Evolutionary conservation across 2,113 vertebrate genomes (phyloP).

Genomic region (Ranitomeya imitator): DNA sequence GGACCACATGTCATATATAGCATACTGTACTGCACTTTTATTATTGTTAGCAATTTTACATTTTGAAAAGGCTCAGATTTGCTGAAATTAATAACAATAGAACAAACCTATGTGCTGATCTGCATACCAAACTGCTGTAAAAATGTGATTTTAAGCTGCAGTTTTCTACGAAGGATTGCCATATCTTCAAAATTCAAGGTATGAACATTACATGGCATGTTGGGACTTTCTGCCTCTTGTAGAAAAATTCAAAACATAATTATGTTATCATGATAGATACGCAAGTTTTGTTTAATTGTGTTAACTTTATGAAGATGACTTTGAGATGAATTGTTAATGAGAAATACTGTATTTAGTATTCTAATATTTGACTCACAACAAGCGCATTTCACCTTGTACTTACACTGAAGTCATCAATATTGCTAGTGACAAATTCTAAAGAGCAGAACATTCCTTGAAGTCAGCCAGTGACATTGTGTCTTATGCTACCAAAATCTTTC

Average conservation of each 20-base stretch:
- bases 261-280: background rate
- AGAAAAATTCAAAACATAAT: background rate
- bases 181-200: no score
- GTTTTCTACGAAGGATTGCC: no score
- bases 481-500: slow-evolving; percentile 48
- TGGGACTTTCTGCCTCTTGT: no score
- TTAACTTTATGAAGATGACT: background rate
- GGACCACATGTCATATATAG: no score
- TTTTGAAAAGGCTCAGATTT: no score
- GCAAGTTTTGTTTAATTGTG: background rate
- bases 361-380: background rate
- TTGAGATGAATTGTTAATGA: background rate
- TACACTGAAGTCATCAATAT: slow-evolving; percentile 47
- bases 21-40: no score
- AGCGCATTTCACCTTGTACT: slow-evolving; percentile 29
- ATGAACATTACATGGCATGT: no score
- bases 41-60: no score
- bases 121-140: no score
- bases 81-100: no score
- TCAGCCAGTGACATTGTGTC: slow-evolving; percentile 53
- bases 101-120: no score
- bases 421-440: slow-evolving; percentile 45
- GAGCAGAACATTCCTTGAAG: slow-evolving; percentile 44
- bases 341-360: background rate
- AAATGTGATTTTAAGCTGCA: no score